Conservation (phyloP, 2,113 vertebrate genomes). For the Hemiscyllium ocellatum region DNA sequence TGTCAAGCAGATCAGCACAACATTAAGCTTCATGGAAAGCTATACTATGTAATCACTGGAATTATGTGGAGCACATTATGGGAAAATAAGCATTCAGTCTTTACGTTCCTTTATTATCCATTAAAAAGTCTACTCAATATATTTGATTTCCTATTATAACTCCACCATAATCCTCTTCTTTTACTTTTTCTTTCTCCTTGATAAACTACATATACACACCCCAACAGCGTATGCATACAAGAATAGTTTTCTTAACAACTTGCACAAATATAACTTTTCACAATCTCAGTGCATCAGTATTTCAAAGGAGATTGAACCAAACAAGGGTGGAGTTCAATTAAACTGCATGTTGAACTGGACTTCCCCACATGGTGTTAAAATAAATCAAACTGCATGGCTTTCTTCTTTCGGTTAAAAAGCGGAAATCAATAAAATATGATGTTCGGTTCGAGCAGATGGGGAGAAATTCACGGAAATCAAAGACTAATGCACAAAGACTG, state of each 20-base stretch:
- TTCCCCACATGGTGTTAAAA: not conserved
- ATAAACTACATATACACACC: not conserved
- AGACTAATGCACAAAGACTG: not conserved
- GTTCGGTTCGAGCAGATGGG: slow-evolving; percentile 26
- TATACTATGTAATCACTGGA: not conserved
- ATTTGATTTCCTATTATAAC: not conserved
- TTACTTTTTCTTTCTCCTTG: too few species aligned
- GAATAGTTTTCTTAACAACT: not conserved
- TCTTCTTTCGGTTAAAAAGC: not conserved
- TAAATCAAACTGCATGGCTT: not conserved
- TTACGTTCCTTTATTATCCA: not conserved
- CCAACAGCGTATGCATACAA: not conserved
- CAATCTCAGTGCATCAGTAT: not conserved
- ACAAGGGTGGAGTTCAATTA: not conserved
- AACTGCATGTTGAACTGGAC: not conserved
- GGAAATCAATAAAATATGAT: not conserved
- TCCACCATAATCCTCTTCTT: not conserved
- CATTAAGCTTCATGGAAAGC: not conserved
- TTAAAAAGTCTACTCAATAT: not conserved
- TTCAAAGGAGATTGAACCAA: not conserved
- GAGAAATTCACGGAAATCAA: slow-evolving; percentile 11
- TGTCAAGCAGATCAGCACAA: not conserved
- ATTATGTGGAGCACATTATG: not conserved
- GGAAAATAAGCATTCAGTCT: not conserved
- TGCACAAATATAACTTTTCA: not conserved